Percentiles rank a stretch among this genome's conserved stretches.
These are phyloP conservation scores for Phalangium opilio DNA, from an alignment of 2,888 invertebrate species.

Conservation along the genomic window DNA sequence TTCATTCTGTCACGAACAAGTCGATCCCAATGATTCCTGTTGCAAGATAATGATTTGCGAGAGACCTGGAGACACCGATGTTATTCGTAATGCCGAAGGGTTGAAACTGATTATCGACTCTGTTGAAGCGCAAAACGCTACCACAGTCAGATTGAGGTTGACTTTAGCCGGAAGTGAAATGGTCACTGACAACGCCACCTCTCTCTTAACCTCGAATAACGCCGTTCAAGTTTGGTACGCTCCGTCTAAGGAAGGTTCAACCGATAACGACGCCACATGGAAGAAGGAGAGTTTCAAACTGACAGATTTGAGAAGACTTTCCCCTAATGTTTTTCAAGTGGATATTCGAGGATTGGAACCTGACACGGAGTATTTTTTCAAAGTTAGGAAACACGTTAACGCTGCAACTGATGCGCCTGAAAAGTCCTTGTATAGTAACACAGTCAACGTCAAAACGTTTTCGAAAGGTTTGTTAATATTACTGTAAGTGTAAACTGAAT, in stretches of 20 bases:
- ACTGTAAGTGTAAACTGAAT: too few species aligned
- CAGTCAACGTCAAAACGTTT: conserved; percentile 20
- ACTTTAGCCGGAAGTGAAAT: not conserved
- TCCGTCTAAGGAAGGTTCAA: conserved; percentile 8
- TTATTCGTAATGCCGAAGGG: conserved; percentile 4
- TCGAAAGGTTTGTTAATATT: conserved; percentile 9
- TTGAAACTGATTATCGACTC: conserved; percentile 10
- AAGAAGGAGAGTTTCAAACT: conserved; percentile 8
- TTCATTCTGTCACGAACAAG: conserved; percentile 14
- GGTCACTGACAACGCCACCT: not conserved
- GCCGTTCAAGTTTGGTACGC: conserved; percentile 10
- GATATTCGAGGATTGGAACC: conserved; percentile 58
- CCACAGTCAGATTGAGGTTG: conserved; percentile 11
- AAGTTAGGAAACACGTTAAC: conserved; percentile 36
- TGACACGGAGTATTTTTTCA: conserved; percentile 62
- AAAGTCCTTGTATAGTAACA: conserved; percentile 15
- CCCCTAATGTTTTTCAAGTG: conserved; percentile 15
- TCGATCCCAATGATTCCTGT: conserved; percentile 20
- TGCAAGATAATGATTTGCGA: conserved; percentile 21
- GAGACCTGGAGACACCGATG: conserved; percentile 11
- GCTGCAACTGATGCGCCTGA: conserved; percentile 2
- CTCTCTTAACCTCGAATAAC: conserved; percentile 6
- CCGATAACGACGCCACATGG: conserved; percentile 10
- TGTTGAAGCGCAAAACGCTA: conserved; percentile 12
- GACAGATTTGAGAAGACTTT: conserved; percentile 9